These are phyloP conservation scores for Staurois parvus DNA, from an alignment of 2,797 vertebrate species.

Conservation along the genomic window DNA sequence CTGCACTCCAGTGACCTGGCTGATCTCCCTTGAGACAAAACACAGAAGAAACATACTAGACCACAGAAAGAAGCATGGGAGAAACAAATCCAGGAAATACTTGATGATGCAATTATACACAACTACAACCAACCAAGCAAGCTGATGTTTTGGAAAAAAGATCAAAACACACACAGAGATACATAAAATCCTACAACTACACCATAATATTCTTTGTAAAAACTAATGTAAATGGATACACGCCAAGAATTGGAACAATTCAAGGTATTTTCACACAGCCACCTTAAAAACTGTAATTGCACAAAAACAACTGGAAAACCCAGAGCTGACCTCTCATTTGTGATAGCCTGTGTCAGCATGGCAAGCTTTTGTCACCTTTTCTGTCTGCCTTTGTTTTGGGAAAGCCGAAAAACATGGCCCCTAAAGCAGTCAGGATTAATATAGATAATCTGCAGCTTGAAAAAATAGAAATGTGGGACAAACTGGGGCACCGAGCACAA, in stretches of 20 bases:
- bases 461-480: background rate
- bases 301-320: background rate
- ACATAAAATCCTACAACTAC: background rate
- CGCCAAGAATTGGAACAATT: background rate
- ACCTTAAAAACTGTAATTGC: background rate
- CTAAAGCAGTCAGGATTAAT: background rate
- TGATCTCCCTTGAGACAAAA: background rate
- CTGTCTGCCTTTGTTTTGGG: background rate
- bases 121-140: background rate
- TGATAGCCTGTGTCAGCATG: background rate
- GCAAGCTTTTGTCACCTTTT: background rate
- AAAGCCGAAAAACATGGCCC: background rate
- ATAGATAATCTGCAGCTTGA: background rate
- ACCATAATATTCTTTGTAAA: background rate
- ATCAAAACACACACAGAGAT: background rate
- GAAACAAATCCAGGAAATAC: background rate
- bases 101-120: background rate
- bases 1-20: conserved; percentile 1
- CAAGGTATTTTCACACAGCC: background rate
- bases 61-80: background rate
- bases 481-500: background rate
- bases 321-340: background rate
- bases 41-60: background rate
- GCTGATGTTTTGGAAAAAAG: background rate
- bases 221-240: background rate